Evolutionary conservation across 2,888 invertebrate genomes (phyloP).

Genomic region (Habroteleia sp.): DNA sequence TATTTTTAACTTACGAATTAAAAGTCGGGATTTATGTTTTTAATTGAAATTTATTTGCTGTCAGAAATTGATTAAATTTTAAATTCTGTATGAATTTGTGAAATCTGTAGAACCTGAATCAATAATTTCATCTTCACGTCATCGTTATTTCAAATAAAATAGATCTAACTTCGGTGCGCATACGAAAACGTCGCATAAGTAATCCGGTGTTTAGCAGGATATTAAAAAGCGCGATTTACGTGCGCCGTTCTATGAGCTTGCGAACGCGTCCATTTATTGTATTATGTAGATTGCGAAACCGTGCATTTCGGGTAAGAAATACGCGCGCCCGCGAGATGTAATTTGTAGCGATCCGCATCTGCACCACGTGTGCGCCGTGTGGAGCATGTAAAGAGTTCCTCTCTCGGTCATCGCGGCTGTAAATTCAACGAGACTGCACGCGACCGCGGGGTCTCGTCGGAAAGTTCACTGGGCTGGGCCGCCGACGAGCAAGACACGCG

Average conservation of each 20-base stretch:
- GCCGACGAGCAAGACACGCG: conserved; percentile 47
- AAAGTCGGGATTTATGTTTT: too few relatives aligned
- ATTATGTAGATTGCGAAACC: conserved; percentile 49
- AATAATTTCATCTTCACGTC: neutral
- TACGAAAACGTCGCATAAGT: conserved; percentile 21
- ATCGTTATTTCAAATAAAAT: conserved; percentile 24
- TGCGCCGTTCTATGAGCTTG: conserved; percentile 33
- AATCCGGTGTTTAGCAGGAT: conserved; percentile 35
- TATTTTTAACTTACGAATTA: too few relatives aligned
- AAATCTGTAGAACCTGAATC: neutral
- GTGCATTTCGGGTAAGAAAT: conserved; percentile 46
- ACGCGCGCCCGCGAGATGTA: conserved; percentile 45
- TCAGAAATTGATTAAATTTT: neutral
- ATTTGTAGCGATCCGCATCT: conserved; percentile 56
- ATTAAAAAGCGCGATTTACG: conserved; percentile 53
- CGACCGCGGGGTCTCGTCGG: conserved; percentile 49
- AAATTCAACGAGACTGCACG: conserved; percentile 53
- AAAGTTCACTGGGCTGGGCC: conserved; percentile 36
- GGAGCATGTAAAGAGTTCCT: conserved; percentile 48
- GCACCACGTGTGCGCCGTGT: conserved; percentile 49
- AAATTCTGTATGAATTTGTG: neutral
- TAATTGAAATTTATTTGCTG: too few relatives aligned
- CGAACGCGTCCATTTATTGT: conserved; percentile 44
- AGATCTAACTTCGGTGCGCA: conserved; percentile 9
- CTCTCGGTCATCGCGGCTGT: conserved; percentile 57